A percentile compares a stretch with the other conserved stretches of the same genome.
These are phyloP conservation scores for Poecile montanus DNA, from an alignment of 2,797 vertebrate genomes.

Conservation along the genomic window DNA sequence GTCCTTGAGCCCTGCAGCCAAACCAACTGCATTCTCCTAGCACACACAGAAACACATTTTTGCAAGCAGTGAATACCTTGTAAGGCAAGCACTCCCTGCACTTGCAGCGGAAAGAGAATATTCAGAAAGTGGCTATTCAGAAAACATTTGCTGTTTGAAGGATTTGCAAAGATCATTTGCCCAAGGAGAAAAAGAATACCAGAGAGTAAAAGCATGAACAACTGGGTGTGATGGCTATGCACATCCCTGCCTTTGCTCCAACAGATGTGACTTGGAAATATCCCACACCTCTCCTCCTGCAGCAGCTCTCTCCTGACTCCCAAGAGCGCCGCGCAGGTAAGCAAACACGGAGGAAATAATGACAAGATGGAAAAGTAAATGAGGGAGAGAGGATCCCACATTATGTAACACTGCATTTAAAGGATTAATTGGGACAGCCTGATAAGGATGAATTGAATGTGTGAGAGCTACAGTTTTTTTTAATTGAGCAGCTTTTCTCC, in stretches of 20 bases:
- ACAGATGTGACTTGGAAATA: not conserved
- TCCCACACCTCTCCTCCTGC: not conserved
- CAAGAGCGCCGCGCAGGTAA: not conserved
- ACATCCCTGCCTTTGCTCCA: not conserved
- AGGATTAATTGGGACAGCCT: slow-evolving; percentile 66
- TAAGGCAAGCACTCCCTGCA: not conserved
- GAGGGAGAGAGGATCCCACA: slow-evolving; percentile 9
- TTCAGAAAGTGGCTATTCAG: not conserved
- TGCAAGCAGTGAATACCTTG: not conserved
- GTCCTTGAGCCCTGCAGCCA: not conserved
- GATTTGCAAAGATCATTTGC: not conserved
- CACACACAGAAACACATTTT: not conserved
- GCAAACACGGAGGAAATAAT: not conserved
- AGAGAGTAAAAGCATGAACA: not conserved
- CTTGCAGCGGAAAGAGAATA: not conserved
- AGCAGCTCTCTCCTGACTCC: not conserved
- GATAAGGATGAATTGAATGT: slow-evolving; percentile 59
- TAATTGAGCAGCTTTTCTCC: slow-evolving; percentile 67
- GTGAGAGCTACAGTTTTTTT: slow-evolving; percentile 56
- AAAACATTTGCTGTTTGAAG: not conserved
- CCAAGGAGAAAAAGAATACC: not conserved
- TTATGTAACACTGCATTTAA: slow-evolving; percentile 55
- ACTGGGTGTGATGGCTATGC: fast-evolving
- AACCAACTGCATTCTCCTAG: not conserved
- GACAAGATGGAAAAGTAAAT: slow-evolving; percentile 36